Percentiles rank a stretch among this genome's conserved stretches.
Conservation (phyloP, 2,113 vertebrate species). For the Proterorhinus semilunaris region DNA sequence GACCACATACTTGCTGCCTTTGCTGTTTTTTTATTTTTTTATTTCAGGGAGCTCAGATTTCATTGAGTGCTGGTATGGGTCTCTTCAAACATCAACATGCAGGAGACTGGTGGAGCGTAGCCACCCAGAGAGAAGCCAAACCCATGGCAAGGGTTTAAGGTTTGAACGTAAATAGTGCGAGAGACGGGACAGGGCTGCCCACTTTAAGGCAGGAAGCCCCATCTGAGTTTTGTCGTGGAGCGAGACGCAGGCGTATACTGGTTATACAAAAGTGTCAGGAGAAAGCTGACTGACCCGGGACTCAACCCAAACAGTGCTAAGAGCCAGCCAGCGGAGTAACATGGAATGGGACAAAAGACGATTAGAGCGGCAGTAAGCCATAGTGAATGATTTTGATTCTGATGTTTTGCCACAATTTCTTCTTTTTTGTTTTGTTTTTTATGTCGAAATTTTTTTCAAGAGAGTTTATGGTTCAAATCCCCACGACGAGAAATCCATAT, state of each 20-base stretch:
- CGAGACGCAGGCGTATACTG: conserved; percentile 54
- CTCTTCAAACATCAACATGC: conserved; percentile 70
- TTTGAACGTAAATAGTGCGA: conserved; percentile 62
- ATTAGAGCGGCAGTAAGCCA: background rate
- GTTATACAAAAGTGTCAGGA: conserved; percentile 77
- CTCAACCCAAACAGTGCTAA: conserved; percentile 73
- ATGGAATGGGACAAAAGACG: conserved; percentile 17
- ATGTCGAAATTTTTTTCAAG: too few relatives aligned
- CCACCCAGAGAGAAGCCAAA: conserved; percentile 15
- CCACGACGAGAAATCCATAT: too few relatives aligned
- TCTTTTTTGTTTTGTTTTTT: too few relatives aligned
- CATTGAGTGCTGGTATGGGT: conserved; percentile 60
- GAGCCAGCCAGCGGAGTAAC: conserved; percentile 11
- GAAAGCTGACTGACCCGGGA: conserved; percentile 68
- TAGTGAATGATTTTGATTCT: too few relatives aligned
- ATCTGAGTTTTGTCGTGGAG: conserved; percentile 35
- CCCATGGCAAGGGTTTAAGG: conserved; percentile 23
- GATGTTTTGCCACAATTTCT: too few relatives aligned
- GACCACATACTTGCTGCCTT: conserved; percentile 31
- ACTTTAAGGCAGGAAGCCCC: conserved; percentile 60
- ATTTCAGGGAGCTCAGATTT: conserved; percentile 46
- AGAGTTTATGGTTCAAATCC: too few relatives aligned
- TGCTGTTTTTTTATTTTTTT: conserved; percentile 1
- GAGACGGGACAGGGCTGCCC: conserved; percentile 41
- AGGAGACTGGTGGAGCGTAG: conserved; percentile 50